These are phyloP conservation scores for Conopomorpha cramerella DNA, from an alignment of 1,140 invertebrate genomes.

Conservation along the genomic window DNA sequence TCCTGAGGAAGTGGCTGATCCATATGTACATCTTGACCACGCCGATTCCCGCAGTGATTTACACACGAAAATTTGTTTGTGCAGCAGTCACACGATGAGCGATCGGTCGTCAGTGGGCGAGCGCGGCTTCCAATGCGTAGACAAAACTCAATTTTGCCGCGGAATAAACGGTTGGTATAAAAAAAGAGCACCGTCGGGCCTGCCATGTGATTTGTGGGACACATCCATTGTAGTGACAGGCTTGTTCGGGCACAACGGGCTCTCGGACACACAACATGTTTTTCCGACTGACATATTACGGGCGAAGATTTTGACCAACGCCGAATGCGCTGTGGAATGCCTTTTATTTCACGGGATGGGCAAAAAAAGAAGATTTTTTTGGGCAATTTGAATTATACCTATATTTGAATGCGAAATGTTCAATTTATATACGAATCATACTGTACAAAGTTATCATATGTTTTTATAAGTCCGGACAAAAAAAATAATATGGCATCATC, in stretches of 20 bases:
- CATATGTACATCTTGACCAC: too few relatives aligned
- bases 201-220: constrained; percentile 46
- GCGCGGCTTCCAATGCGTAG: constrained; percentile 12
- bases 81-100: constrained; percentile 4
- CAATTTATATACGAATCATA: not conserved
- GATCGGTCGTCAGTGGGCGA: constrained; percentile 12
- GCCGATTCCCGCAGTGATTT: constrained; percentile 7
- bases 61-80: constrained; percentile 14
- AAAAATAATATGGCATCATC: too few relatives aligned
- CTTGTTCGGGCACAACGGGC: constrained; percentile 20
- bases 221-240: constrained; percentile 52
- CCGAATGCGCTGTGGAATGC: not conserved
- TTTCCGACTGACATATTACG: constrained; percentile 10
- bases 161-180: constrained; percentile 44
- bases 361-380: not conserved
- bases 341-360: not conserved
- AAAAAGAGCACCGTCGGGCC: constrained; percentile 32
- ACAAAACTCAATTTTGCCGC: constrained; percentile 43
- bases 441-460: not conserved
- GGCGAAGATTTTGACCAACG: not conserved
- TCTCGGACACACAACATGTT: constrained; percentile 25
- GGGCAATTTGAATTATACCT: not conserved
- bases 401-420: too few relatives aligned
- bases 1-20: too few relatives aligned
- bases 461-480: too few relatives aligned